Base-by-base conservation (phyloP, 2,888 invertebrate species). In the Panopea generosa region DNA sequence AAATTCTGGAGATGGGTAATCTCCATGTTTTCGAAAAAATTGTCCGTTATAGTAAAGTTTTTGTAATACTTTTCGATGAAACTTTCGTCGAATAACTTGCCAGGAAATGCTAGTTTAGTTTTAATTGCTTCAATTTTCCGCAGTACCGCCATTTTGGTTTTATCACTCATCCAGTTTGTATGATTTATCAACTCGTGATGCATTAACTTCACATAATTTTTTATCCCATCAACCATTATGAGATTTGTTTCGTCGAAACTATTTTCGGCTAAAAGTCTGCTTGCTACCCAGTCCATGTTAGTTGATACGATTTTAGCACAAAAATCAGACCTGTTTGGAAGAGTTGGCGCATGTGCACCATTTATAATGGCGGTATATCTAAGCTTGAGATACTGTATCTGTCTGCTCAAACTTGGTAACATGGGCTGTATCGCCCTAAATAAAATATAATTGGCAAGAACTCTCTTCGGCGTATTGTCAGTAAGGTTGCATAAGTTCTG, bases 1-100 rank as follows among this genome's bases (percentile, higher is more conserved):
- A 57, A 59, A 45, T 71, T 65, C 16, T 71, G 52, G 2, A 14
- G 40, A 26, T 56, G 43, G 2, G 27, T 43, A 7, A 33, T 49
- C 29, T 43, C 24, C 53, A 71, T 29, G 33, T 71, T 63, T 52
- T 57, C 59, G 24, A 71, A 71, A 29, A 71, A 71, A 11, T 38
- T 22, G 6, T 27, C 33, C 0, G 29, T 26, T 29, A 43, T 47
- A 22, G 50, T 24, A 65, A 45, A 40, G 20, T 57, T 7, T 16
- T 11, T 20, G 27, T 59, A 45, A n/a, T 59, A 71, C 1, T 7
- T 26, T 33, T 11, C 6, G 11, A 33, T 4, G 33, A 7, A 33
- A 33, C 6, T 11, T 4, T 33, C 33, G 33, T 33, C 33, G 6
- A 33, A 11, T 33, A 11, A 4, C 4, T 7, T 33, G 4, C 6